Evolutionary conservation across 2,888 invertebrate genomes (phyloP), one percentile per base, ranked within the genome.

Genomic region (Diplolepis rosae): DNA sequence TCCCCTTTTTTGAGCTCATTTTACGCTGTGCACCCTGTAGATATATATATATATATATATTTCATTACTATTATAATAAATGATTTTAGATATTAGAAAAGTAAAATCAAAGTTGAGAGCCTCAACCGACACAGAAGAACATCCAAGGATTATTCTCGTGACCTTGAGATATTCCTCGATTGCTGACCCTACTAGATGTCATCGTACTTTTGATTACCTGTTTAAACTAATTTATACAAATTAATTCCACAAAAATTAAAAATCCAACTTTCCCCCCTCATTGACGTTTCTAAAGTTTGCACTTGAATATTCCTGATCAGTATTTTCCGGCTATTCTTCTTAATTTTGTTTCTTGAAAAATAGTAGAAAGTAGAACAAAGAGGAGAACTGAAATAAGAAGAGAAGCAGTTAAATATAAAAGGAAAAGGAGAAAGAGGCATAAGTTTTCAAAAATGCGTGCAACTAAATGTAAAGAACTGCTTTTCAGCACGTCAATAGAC

Each of bases 401-500:
- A 75, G 68, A 66, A 70, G 68, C 50, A 72, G 69, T 70, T 72
- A 67, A 66, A 52, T 11, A 22, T 5, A 51, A 15, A 30, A 52
- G 15, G 5, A 15, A 54, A 5, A 45, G 7, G 42, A 5, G 30
- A 52, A 52, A 52, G 28, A 15, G 30, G 11, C 18, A 54, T 30
- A 18, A 52, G n/a, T 6, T 28, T 28, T 28, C 28, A 52, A 54
- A 54, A 28, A 7, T 65, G 67, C 48, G 51, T 56, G 11, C 6
- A 54, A 70, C 66, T 71, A 51, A 70, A 72, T 72, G 70, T 45
- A 51, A 54, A 65, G 67, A 68, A 22, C 15, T 39, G 69, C 66
- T 71, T 74, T 74, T 74, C 70, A 68, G 68, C 67, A 51, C 69
- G 76, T 75, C 75, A 77, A 77, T 77, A 71, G 75, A 61, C 69